These are phyloP conservation scores for Diachasma alloeum DNA, from an alignment of 1,140 invertebrate species.

Conservation along the genomic window DNA sequence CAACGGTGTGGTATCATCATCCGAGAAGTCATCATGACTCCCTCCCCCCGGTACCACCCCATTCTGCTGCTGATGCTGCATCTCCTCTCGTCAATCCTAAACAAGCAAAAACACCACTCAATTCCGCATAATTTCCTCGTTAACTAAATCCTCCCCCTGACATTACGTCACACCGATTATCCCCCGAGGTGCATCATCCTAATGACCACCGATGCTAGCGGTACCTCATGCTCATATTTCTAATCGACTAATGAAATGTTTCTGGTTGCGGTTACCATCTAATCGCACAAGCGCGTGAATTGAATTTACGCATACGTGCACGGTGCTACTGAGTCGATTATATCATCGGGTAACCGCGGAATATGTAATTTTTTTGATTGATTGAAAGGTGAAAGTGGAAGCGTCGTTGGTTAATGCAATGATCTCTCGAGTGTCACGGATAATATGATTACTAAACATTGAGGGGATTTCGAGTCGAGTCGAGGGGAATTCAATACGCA, in stretches of 20 bases:
- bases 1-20: constrained; percentile 84
- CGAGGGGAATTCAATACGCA: too few relatives aligned
- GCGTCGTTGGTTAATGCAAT: not conserved
- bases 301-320: not conserved
- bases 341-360: not conserved
- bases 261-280: not conserved
- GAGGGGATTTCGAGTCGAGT: too few relatives aligned
- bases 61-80: constrained; percentile 63
- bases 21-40: constrained; percentile 80
- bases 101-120: not conserved
- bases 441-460: too few relatives aligned
- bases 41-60: constrained; percentile 71
- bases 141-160: not conserved
- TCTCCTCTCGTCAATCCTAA: constrained; percentile 34
- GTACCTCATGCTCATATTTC: not conserved
- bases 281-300: not conserved
- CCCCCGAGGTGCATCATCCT: not conserved
- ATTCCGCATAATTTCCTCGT: not conserved
- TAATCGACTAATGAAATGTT: not conserved
- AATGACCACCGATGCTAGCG: not conserved
- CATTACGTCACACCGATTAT: not conserved
- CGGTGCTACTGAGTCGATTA: not conserved
- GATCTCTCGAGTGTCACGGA: too few relatives aligned
- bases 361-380: not conserved
- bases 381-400: not conserved